Base-by-base conservation (phyloP, 2,797 vertebrate species). In the Leptatherina wallacei region DNA sequence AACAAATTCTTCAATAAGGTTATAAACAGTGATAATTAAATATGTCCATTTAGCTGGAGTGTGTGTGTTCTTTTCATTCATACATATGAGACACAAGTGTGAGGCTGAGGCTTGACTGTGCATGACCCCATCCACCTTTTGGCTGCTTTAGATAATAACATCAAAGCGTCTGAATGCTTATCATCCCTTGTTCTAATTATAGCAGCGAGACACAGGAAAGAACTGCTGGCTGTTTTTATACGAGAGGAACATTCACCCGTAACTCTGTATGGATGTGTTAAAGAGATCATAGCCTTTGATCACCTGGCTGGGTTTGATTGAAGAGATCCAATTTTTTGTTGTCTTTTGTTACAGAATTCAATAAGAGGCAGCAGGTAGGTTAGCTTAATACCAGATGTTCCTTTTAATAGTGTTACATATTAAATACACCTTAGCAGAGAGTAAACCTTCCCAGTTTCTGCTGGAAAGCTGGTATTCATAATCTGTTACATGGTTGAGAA, bases 81-180 rank as follows among this genome's bases (percentile, higher is more conserved):
- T 29, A 55, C 12, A 13, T 55, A 55, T 14, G 12, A 55, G 11
- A 24, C 27, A 30, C 27, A 55, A 49, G 32, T 44, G 62, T 16
- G 35, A 40, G 35, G 44, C 44, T 59, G 54, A 36, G 70, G 49
- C 56, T 62, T 54, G 47, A 56, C 44, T 75, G 44, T 59, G 64
- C 62, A 65, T 63, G 77, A 76, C 71, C 65, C 47, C 71, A 56
- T 85, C 44, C 3, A 36, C 59, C 71, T 81, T 75, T 85, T 70
- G 73, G 71, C 72, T 72, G 71, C 65, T 63, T 30, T 64, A 75
- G 86, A 88, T 88, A 85, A 85, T 71, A 71, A 65, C 87, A 85
- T 89, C 80, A 90, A 85, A 90, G 85, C 77, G 33, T 81, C 57
- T 64, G 58, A 81, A 76, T 71, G 66, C 81, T 88, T 86, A 88